These are phyloP conservation scores for Microctonus brassicae DNA, from an alignment of 2,888 invertebrate genomes.

Conservation along the genomic window DNA sequence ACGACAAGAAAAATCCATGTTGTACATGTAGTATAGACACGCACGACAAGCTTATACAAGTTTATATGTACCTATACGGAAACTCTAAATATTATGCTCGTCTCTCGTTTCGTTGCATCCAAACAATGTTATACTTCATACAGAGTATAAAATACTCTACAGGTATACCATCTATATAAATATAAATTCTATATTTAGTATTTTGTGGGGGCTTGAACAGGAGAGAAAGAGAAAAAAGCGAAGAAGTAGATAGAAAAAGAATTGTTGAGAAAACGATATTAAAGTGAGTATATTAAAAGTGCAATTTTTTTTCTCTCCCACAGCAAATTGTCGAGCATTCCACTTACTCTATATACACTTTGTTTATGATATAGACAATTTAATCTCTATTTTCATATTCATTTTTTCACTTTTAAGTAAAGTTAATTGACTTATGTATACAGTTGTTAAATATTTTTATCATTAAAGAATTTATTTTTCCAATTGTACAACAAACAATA, in stretches of 20 bases:
- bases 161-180: constrained; percentile 15
- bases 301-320: neutral
- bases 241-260: neutral
- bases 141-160: neutral
- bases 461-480: too few species aligned
- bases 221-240: neutral
- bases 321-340: neutral
- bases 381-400: neutral
- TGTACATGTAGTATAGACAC: constrained; percentile 11
- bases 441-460: too few species aligned
- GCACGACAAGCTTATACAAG: constrained; percentile 14
- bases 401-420: neutral
- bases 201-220: neutral
- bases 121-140: constrained; percentile 11
- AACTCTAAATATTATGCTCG: neutral
- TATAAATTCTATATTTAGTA: constrained; percentile 8
- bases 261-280: constrained; percentile 11
- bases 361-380: neutral
- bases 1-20: neutral
- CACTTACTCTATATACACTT: neutral
- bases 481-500: too few species aligned
- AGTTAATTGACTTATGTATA: neutral
- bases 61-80: neutral
- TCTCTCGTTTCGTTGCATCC: constrained; percentile 19
- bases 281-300: constrained; percentile 15